Conservation (phyloP, 37 sponge, comb jelly and placozoan genomes). For the Cliona cf. orientalis region DNA sequence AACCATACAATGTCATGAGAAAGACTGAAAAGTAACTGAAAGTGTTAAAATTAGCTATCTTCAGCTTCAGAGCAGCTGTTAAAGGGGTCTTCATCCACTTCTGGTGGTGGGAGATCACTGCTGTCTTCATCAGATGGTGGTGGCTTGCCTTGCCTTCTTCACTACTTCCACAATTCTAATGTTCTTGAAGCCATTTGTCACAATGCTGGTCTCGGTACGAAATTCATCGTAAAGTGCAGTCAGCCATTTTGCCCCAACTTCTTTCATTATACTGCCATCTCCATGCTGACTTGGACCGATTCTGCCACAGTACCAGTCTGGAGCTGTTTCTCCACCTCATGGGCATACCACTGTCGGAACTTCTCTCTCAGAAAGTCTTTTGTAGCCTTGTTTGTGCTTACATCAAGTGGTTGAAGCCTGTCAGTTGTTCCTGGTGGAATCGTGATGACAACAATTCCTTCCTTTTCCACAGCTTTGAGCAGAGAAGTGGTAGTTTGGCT, state of each 20-base stretch:
- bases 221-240: conserved; percentile 17
- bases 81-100: too few species aligned
- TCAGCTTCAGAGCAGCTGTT: too few species aligned
- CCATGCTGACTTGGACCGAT: conserved; percentile 10
- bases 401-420: conserved; percentile 31
- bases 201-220: not conserved
- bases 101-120: too few species aligned
- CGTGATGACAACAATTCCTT: conserved; percentile 13
- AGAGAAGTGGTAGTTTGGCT: conserved; percentile 23
- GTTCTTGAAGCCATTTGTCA: conserved; percentile 9
- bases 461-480: not conserved
- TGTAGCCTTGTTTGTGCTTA: conserved; percentile 23
- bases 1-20: too few species aligned
- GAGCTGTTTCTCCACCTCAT: conserved; percentile 16
- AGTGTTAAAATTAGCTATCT: too few species aligned
- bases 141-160: too few species aligned
- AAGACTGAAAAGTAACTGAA: too few species aligned
- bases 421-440: conserved; percentile 35
- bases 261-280: conserved; percentile 24
- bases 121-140: too few species aligned
- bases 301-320: not conserved
- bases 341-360: conserved; percentile 24
- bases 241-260: conserved; percentile 20
- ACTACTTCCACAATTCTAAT: too few species aligned
- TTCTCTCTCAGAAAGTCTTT: conserved; percentile 24